A percentile compares a stretch with the other conserved stretches of the same genome.
These are phyloP conservation scores for Sisyra terminalis DNA, from an alignment of 2,888 invertebrate genomes.

Conservation along the genomic window DNA sequence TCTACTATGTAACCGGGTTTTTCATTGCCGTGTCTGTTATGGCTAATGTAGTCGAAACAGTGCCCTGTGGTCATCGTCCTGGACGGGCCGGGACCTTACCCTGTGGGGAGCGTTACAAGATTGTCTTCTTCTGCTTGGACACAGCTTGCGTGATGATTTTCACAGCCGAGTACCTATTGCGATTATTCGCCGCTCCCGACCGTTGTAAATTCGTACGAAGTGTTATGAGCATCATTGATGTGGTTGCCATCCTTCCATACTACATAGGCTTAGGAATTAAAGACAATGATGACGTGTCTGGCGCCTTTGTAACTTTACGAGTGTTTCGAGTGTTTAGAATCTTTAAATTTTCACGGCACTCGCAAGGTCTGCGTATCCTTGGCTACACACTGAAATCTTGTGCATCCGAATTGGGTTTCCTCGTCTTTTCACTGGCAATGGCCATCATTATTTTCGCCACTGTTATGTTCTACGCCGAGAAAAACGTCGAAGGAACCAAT, in stretches of 20 bases:
- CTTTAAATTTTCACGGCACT: slow-evolving; percentile 99
- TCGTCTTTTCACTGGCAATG: slow-evolving; percentile 98
- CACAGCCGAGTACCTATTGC: slow-evolving; percentile 90
- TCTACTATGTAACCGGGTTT: slow-evolving; percentile 99
- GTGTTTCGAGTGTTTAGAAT: slow-evolving; percentile 99
- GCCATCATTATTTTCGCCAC: slow-evolving; percentile 99
- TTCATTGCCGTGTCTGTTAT: slow-evolving; percentile 99
- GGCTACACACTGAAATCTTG: slow-evolving; percentile 99
- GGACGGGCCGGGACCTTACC: slow-evolving; percentile 76
- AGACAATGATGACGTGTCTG: slow-evolving; percentile 96
- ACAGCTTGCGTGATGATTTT: slow-evolving; percentile 99
- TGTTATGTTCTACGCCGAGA: slow-evolving; percentile 99
- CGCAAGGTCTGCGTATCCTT: slow-evolving; percentile 93
- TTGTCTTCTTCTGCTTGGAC: slow-evolving; percentile 97
- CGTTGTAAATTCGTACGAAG: slow-evolving; percentile 94
- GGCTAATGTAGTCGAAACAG: slow-evolving; percentile 98
- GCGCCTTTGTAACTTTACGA: slow-evolving; percentile 95
- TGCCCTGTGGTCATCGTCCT: slow-evolving; percentile 80
- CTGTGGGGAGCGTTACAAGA: slow-evolving; percentile 96
- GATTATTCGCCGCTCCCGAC: slow-evolving; percentile 96
- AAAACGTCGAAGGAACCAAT: slow-evolving; percentile 90
- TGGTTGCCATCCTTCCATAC: slow-evolving; percentile 97
- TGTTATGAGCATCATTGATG: slow-evolving; percentile 99
- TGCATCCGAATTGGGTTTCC: slow-evolving; percentile 96
- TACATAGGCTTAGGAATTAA: slow-evolving; percentile 96